Conservation (phyloP, 2,888 invertebrate species). For the Eristalis pertinax region DNA sequence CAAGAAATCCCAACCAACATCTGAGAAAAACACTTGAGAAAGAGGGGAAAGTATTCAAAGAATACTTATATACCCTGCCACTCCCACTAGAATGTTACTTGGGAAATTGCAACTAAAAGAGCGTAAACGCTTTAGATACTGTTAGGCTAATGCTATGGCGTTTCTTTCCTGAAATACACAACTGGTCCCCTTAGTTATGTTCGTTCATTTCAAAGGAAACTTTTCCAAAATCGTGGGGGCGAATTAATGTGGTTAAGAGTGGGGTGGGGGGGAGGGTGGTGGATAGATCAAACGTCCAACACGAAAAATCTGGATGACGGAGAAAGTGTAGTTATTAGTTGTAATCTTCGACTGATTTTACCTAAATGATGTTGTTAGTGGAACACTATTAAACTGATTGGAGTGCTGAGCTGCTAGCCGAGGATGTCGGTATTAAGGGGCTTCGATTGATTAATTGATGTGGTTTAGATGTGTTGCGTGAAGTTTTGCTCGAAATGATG, state of each 20-base stretch:
- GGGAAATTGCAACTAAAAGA: slow-evolving; percentile 35
- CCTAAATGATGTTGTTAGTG: slow-evolving; percentile 28
- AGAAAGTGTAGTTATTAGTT: not conserved
- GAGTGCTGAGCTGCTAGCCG: not conserved
- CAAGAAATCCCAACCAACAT: slow-evolving; percentile 13
- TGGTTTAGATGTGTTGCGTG: not conserved
- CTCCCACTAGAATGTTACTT: slow-evolving; percentile 60
- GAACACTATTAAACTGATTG: slow-evolving; percentile 24
- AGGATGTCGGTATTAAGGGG: not conserved
- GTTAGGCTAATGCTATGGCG: slow-evolving; percentile 15
- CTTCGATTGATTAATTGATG: slow-evolving; percentile 15
- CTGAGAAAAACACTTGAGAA: slow-evolving; percentile 4
- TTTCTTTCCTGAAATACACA: slow-evolving; percentile 8
- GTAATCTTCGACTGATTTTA: slow-evolving; percentile 6
- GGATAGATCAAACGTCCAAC: not conserved
- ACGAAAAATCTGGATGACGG: not conserved
- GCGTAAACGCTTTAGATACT: not conserved
- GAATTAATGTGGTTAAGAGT: slow-evolving; percentile 13
- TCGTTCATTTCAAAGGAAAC: not conserved
- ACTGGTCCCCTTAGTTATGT: slow-evolving; percentile 15
- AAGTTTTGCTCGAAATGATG: not conserved
- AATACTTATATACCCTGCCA: slow-evolving; percentile 39
- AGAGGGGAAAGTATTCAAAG: slow-evolving; percentile 15
- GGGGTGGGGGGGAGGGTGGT: too few relatives aligned
- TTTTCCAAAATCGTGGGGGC: slow-evolving; percentile 5